phyloP scores from a whole-genome alignment of 2,888 invertebrate genomes.

The Balanococcus diminutus region DNA sequence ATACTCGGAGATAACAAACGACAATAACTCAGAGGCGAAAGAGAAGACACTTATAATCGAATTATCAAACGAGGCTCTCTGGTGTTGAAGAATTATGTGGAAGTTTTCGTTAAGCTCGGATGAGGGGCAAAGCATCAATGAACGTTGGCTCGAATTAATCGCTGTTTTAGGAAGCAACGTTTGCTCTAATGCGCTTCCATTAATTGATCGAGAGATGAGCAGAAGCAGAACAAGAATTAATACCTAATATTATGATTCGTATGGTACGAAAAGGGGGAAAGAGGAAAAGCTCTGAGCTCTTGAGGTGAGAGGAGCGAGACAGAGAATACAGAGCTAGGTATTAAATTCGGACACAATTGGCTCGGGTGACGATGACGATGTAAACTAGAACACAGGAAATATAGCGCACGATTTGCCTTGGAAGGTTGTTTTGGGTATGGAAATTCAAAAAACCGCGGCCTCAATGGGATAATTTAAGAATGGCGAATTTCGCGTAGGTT shows the following conservation, averaged over 20 bases:
- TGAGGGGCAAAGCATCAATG: neutral
- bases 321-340: neutral
- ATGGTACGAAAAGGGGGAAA: too few relatives aligned
- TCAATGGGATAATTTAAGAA: conserved; percentile 37
- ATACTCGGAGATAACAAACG: neutral
- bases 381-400: conserved; percentile 16
- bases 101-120: neutral
- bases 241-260: neutral
- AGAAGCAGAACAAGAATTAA: neutral
- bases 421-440: conserved; percentile 29
- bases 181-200: neutral
- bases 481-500: conserved; percentile 32
- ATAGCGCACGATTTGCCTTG: neutral
- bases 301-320: neutral
- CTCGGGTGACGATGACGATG: neutral
- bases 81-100: neutral
- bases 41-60: neutral
- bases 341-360: neutral
- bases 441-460: neutral
- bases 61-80: neutral
- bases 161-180: neutral
- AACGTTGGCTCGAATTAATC: neutral
- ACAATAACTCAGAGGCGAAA: too few relatives aligned
- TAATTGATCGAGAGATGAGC: neutral
- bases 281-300: neutral